Conservation (phyloP, 35 echinoderm and acorn worm genomes). For the Acanthaster planci region DNA sequence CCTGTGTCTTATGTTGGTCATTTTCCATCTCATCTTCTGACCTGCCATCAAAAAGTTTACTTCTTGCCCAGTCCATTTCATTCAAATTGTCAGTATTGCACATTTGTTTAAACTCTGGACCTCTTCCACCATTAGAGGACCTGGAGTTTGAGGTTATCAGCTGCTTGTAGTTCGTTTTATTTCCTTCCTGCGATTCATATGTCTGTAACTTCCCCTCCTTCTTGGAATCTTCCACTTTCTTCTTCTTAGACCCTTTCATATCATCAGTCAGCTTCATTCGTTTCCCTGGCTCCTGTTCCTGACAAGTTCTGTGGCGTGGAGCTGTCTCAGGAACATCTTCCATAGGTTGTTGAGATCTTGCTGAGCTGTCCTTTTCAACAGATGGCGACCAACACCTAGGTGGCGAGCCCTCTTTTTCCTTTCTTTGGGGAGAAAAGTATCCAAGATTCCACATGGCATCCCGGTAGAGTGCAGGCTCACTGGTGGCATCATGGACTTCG, state of each 20-base stretch:
- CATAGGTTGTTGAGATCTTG: background rate
- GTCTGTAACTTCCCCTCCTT: slow-evolving; percentile 37
- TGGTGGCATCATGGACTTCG: background rate
- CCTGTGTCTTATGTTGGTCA: no score
- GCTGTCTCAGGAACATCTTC: no score
- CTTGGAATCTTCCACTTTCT: slow-evolving; percentile 43
- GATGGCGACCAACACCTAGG: slow-evolving; percentile 86
- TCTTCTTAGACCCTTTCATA: slow-evolving; percentile 2
- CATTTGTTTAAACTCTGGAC: background rate
- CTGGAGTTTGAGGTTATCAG: background rate
- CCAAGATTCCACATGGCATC: slow-evolving; percentile 84
- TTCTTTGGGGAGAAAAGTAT: slow-evolving; percentile 64
- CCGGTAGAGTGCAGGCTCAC: slow-evolving; percentile 6
- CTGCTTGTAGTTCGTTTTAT: background rate
- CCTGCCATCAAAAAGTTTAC: no score
- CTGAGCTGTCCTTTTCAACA: background rate
- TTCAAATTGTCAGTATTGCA: slow-evolving; percentile 4
- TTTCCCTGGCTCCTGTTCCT: no score
- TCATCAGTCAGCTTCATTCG: no score
- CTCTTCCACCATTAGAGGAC: background rate
- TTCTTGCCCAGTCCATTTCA: no score
- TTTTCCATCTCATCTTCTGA: no score
- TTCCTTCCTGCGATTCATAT: no score
- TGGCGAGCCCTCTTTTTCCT: slow-evolving; percentile 42
- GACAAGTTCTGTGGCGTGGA: no score